Percentiles rank a stretch among this genome's conserved stretches.
These are phyloP conservation scores for Turnix velox DNA, from an alignment of 2,113 vertebrate species.

Conservation along the genomic window DNA sequence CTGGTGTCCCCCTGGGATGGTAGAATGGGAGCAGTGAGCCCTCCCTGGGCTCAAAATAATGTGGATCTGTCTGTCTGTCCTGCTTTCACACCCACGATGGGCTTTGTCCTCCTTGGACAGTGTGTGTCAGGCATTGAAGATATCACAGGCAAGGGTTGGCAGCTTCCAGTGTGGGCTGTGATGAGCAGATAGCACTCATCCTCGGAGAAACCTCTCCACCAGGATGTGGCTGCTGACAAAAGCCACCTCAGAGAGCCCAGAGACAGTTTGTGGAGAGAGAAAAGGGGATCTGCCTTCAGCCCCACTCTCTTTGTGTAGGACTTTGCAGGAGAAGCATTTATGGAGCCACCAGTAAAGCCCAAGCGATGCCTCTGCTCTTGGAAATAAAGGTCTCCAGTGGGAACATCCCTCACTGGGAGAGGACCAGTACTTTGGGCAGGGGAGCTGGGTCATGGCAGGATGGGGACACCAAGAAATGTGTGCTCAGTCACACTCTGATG, in stretches of 20 bases:
- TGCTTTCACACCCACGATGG: rapidly evolving
- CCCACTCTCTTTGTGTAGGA: neutral
- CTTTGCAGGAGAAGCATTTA: neutral
- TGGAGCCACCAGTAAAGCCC: neutral
- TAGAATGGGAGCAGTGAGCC: rapidly evolving
- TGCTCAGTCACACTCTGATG: rapidly evolving
- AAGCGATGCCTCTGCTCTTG: neutral
- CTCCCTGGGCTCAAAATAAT: rapidly evolving
- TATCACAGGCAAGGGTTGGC: rapidly evolving
- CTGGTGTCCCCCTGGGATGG: neutral
- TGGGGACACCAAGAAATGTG: neutral
- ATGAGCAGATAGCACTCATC: neutral
- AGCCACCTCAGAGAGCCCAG: neutral
- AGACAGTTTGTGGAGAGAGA: too few relatives aligned
- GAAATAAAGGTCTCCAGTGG: neutral
- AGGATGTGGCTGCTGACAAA: neutral
- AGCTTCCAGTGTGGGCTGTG: neutral
- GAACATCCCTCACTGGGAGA: neutral
- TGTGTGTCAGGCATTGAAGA: rapidly evolving
- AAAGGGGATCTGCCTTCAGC: neutral
- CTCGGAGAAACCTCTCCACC: neutral
- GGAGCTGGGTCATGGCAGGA: neutral
- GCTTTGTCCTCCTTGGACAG: neutral
- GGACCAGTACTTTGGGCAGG: neutral
- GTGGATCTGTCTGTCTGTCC: rapidly evolving